Evolutionary conservation across 2,888 invertebrate genomes (phyloP).

Genomic region (Andrena minutula): DNA sequence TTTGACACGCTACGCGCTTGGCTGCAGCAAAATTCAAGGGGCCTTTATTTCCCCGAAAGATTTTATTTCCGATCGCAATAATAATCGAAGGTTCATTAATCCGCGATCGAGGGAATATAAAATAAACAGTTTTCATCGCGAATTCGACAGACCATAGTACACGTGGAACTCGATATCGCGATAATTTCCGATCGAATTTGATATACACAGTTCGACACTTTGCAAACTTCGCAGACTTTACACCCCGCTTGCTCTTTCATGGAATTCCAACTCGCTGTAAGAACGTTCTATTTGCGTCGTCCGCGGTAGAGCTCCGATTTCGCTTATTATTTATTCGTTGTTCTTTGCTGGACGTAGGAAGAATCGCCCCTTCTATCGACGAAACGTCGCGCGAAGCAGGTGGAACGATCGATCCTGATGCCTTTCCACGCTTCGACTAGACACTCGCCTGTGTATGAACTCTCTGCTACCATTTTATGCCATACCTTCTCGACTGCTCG

Average conservation of each 20-base stretch:
- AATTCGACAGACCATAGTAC: too few species aligned
- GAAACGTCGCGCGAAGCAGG: background rate
- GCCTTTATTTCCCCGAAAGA: too few species aligned
- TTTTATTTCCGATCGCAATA: too few species aligned
- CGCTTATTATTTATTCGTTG: slow-evolving; percentile 58
- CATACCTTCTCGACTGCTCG: slow-evolving; percentile 4
- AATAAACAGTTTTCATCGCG: too few species aligned
- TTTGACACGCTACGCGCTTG: background rate
- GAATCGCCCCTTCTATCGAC: slow-evolving; percentile 14
- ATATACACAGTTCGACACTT: background rate
- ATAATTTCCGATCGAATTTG: too few species aligned
- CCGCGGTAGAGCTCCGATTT: slow-evolving; percentile 2
- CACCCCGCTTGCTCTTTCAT: background rate
- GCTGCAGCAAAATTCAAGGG: too few species aligned
- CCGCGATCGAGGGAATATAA: too few species aligned
- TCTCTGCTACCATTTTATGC: slow-evolving; percentile 4
- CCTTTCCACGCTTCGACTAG: slow-evolving; percentile 22
- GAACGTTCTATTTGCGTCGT: background rate
- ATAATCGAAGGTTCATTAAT: too few species aligned
- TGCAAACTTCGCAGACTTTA: background rate
- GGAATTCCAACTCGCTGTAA: background rate
- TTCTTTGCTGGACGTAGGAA: slow-evolving; percentile 22
- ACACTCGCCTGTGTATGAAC: background rate
- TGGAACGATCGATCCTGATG: slow-evolving; percentile 30
- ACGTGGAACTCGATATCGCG: too few species aligned